Evolutionary conservation across 2,113 vertebrate genomes (phyloP).

Genomic region (Antechinus flavipes): DNA sequence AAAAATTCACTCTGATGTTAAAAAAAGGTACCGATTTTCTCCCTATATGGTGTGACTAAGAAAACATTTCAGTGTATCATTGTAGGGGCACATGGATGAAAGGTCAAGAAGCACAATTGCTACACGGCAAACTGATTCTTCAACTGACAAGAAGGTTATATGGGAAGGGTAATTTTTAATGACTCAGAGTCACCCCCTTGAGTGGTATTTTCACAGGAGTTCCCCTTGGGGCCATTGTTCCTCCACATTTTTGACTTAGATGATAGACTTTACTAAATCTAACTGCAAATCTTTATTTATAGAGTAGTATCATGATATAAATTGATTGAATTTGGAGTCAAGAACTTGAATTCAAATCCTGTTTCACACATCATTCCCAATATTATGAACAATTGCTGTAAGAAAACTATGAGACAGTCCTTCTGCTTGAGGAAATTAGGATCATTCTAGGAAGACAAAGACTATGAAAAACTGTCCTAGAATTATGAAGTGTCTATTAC

Average conservation of each 20-base stretch:
- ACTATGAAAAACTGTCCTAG: neutral
- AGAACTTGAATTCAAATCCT: neutral
- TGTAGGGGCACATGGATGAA: neutral
- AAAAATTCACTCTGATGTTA: neutral
- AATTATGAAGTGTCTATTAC: neutral
- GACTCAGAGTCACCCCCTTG: neutral
- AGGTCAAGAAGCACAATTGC: neutral
- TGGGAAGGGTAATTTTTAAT: constrained; percentile 19
- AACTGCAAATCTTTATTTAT: neutral
- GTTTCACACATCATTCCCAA: neutral
- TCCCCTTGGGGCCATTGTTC: neutral
- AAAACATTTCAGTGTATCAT: constrained; percentile 19
- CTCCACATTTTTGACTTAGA: neutral
- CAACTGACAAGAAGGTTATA: neutral
- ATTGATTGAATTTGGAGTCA: neutral
- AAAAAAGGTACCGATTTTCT: neutral
- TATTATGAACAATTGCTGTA: neutral
- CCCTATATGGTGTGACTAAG: neutral
- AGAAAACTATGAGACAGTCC: neutral
- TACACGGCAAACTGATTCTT: neutral
- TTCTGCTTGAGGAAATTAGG: constrained; percentile 22
- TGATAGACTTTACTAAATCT: neutral
- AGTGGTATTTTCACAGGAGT: neutral
- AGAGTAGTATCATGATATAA: neutral
- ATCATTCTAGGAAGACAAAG: neutral